phyloP scores from a whole-genome alignment of 2,888 invertebrate species.

The Drosophila mercatorum region DNA sequence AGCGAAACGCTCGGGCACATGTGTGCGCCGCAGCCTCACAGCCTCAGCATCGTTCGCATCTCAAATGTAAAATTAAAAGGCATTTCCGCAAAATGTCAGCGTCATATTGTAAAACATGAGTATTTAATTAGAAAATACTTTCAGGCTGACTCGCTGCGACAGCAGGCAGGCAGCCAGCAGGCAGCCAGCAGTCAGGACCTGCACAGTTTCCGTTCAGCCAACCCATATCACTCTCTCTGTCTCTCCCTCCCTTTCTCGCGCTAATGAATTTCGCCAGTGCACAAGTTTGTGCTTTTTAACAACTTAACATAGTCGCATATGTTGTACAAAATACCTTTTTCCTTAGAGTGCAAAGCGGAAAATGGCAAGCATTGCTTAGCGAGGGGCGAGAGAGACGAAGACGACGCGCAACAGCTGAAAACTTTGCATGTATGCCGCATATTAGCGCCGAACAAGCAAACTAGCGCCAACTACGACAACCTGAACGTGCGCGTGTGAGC shows the following conservation, averaged over 20 bases:
- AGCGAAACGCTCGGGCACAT: slow-evolving; percentile 34
- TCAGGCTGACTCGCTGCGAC: slow-evolving; percentile 37
- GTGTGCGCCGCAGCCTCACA: slow-evolving; percentile 14
- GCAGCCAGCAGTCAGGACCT: slow-evolving; percentile 26
- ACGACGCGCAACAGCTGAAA: slow-evolving; percentile 61
- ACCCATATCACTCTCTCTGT: neutral
- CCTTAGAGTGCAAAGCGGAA: slow-evolving; percentile 60
- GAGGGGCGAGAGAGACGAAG: neutral
- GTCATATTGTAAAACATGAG: slow-evolving; percentile 82
- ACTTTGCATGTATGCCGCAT: slow-evolving; percentile 77
- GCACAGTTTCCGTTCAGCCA: slow-evolving; percentile 42
- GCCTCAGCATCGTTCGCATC: slow-evolving; percentile 37
- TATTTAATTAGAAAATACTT: slow-evolving; percentile 82
- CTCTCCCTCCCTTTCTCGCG: slow-evolving; percentile 1
- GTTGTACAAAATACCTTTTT: slow-evolving; percentile 75
- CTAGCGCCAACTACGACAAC: slow-evolving; percentile 49
- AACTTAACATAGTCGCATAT: slow-evolving; percentile 74
- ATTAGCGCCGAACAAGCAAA: slow-evolving; percentile 67
- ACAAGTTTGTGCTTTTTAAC: slow-evolving; percentile 69
- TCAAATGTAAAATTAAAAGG: slow-evolving; percentile 80
- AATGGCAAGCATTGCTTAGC: slow-evolving; percentile 42
- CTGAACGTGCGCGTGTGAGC: neutral
- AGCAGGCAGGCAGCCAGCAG: neutral
- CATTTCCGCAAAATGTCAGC: slow-evolving; percentile 81
- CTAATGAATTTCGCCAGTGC: slow-evolving; percentile 71